Percentiles rank a stretch among this genome's conserved stretches.
phyloP scores from a whole-genome alignment of 1,140 invertebrate species.

The Cherax destructor region DNA sequence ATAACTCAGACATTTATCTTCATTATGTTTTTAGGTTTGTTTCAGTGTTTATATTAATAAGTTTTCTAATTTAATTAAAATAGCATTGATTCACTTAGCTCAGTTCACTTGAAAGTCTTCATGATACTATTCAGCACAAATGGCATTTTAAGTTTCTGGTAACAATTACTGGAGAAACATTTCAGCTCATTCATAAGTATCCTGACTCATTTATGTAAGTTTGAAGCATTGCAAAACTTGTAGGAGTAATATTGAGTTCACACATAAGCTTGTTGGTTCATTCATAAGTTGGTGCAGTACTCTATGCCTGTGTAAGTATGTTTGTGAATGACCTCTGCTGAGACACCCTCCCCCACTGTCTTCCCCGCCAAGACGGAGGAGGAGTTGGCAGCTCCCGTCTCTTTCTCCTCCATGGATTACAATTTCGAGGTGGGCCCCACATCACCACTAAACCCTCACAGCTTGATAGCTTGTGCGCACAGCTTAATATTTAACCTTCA shows the following conservation, averaged over 20 bases:
- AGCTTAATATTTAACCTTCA: not conserved
- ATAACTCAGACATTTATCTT: too few relatives aligned
- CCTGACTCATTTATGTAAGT: not conserved
- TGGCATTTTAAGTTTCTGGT: not conserved
- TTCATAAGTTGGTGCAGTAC: too few relatives aligned
- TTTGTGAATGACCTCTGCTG: slow-evolving; percentile 11
- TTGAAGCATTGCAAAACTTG: too few relatives aligned
- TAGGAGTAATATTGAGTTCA: too few relatives aligned
- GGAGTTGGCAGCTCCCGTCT: slow-evolving; percentile 82
- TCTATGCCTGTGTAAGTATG: not conserved
- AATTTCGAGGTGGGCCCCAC: slow-evolving; percentile 83
- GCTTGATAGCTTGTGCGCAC: slow-evolving; percentile 1
- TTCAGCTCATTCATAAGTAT: not conserved
- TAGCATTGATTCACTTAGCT: too few relatives aligned
- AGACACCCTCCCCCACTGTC: slow-evolving; percentile 11
- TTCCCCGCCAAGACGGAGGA: slow-evolving; percentile 46
- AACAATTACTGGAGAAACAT: not conserved
- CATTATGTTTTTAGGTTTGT: too few relatives aligned
- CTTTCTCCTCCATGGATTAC: slow-evolving; percentile 94
- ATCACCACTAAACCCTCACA: not conserved
- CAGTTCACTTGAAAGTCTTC: too few relatives aligned
- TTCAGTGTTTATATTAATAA: too few relatives aligned
- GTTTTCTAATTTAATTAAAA: too few relatives aligned
- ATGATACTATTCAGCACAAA: too few relatives aligned
- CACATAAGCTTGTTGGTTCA: too few relatives aligned